Base-by-base conservation (phyloP, 2,113 vertebrate species). In the Bos indicus region DNA sequence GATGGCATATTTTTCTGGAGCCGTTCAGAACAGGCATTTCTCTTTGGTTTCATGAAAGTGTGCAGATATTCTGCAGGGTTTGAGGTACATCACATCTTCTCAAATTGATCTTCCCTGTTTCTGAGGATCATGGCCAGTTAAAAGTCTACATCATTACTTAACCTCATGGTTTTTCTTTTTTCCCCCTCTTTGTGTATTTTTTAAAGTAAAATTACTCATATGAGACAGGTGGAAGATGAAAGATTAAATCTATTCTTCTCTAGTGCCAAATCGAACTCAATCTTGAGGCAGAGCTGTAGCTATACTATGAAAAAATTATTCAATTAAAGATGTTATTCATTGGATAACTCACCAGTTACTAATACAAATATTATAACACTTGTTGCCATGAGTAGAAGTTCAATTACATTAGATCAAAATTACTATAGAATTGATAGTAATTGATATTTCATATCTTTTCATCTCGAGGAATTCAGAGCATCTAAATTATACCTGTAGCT, bases 291-390 rank as follows among this genome's bases (percentile, higher is more conserved):
- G 78, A 97, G 56, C 51, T 93, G 26, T 54, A 93, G 36, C 33
- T 93, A 90, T 57, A 88, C 46, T 88, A 71, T 74, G 40, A 94
- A 98, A 96, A 71, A 92, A 94, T 46, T 97, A 52, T 96, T 97
- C 36, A 95, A 48, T 95, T 90, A 97, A 98, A 96, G 80, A 94
- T 77, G 92, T 97, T 96, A 91, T 64, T 98, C 95, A 94, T 96
- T 74, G 80, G 92, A 97, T 97, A 93, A 98, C 77, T 98, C 96
- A 95, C 48, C 93, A 97, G 97, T 98, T 98, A 96, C 94, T 95
- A 91, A 92, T 95, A 83, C 26, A 96, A 95, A 96, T 95, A 56
- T 64, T 81, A 67, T 67, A 98, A 87, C 7, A 74, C 51, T 98
- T 98, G 86, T 95, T 97, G 95, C 57, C 91, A 62, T 84, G 95